These are phyloP conservation scores for Dryococelus australis DNA, from an alignment of 2,888 invertebrate species.

Conservation along the genomic window DNA sequence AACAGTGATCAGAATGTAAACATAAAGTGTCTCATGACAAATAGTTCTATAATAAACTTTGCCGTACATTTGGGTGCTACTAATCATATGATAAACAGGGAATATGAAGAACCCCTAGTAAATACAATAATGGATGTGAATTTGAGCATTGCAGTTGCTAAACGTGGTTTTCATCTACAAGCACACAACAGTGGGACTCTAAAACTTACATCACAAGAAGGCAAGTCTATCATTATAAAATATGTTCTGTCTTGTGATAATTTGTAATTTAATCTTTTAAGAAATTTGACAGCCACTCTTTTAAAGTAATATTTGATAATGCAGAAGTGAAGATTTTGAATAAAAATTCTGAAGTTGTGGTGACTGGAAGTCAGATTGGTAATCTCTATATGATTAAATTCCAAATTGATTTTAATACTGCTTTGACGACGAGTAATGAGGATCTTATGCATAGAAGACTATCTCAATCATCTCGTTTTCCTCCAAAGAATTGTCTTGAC, in stretches of 20 bases:
- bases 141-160: background rate
- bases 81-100: background rate
- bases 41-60: background rate
- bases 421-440: background rate
- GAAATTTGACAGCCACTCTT: background rate
- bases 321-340: background rate
- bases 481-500: background rate
- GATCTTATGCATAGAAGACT: background rate
- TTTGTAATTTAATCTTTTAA: background rate
- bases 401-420: background rate
- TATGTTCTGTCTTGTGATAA: background rate
- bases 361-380: background rate
- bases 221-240: background rate
- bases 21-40: background rate
- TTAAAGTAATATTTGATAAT: background rate
- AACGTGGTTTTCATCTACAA: background rate
- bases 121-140: background rate
- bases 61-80: background rate
- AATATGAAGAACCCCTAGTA: background rate
- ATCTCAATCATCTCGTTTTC: background rate
- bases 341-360: background rate
- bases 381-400: background rate
- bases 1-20: background rate
- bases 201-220: background rate
- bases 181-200: background rate